These are phyloP conservation scores for Chrysolophus pictus DNA, from an alignment of 2,797 vertebrate species.

Conservation along the genomic window DNA sequence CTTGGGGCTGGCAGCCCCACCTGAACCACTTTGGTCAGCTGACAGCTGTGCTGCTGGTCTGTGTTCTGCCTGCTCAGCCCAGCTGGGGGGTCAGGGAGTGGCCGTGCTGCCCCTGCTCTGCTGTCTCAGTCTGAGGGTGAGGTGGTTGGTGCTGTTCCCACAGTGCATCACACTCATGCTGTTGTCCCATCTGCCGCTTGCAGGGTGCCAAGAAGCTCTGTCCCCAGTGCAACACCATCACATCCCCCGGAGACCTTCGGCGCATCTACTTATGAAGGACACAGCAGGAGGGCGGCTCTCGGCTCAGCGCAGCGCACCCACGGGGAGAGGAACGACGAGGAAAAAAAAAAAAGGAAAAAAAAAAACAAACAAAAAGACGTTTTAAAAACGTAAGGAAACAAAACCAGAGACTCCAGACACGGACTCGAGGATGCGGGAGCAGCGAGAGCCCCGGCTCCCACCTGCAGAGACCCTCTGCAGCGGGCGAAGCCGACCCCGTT, in stretches of 20 bases:
- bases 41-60: background rate
- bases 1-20: background rate
- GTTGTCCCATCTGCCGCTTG: background rate
- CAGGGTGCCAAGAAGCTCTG: conserved; percentile 99
- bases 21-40: background rate
- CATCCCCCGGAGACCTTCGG: conserved; percentile 96
- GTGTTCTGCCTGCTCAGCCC: background rate
- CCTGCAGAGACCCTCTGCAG: conserved; percentile 52
- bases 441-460: conserved; percentile 20
- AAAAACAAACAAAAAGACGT: conserved; percentile 44
- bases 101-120: background rate
- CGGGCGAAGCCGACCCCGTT: conserved; percentile 56
- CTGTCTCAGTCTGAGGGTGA: background rate
- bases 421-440: conserved; percentile 65
- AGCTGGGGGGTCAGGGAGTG: background rate
- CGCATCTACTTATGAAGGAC: conserved; percentile 97
- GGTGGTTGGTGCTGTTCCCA: accelerated
- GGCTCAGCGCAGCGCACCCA: conserved; percentile 53
- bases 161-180: background rate
- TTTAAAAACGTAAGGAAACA: conserved; percentile 39
- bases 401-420: conserved; percentile 64
- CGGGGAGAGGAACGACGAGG: conserved; percentile 37
- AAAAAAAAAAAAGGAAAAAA: background rate
- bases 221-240: conserved; percentile 99
- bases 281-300: background rate